Evolutionary conservation across 1,140 invertebrate species (phyloP).

Genomic region (Plectus sambesii): DNA sequence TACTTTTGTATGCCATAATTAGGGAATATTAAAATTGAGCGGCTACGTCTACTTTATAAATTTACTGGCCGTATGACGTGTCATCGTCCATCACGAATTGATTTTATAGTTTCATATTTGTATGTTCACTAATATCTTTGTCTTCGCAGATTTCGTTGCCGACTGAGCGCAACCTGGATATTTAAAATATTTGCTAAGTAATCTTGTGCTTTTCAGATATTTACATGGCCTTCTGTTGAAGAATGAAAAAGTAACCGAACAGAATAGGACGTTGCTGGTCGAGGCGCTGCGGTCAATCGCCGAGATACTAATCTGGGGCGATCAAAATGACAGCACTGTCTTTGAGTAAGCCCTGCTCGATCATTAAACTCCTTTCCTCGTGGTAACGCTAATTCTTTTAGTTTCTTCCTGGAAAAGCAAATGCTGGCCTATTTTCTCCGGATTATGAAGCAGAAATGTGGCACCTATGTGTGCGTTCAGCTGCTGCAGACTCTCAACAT

Average conservation of each 20-base stretch:
- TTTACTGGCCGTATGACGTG: no score
- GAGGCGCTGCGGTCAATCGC: conserved; percentile 92
- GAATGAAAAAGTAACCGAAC: conserved; percentile 90
- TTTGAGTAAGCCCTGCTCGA: conserved; percentile 75
- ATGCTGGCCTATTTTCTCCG: conserved; percentile 95
- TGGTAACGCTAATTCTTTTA: conserved; percentile 47
- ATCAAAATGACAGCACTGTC: conserved; percentile 97
- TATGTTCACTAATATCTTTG: background rate
- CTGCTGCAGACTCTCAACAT: conserved; percentile 95
- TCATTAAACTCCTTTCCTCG: conserved; percentile 4
- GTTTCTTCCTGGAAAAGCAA: conserved; percentile 96
- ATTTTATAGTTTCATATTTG: no score
- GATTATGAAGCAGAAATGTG: conserved; percentile 94
- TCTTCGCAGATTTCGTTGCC: background rate
- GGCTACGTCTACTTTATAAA: no score
- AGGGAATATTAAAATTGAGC: no score
- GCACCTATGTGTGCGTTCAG: conserved; percentile 92
- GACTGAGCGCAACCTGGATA: background rate
- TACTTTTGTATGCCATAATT: no score
- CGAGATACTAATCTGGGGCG: conserved; percentile 98
- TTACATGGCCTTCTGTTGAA: conserved; percentile 85
- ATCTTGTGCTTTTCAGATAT: conserved; percentile 54
- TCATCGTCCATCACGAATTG: no score
- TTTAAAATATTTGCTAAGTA: conserved; percentile 10
- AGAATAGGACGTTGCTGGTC: conserved; percentile 82